Evolutionary conservation across 2,113 vertebrate species (phyloP).

Genomic region (Alouatta palliata): DNA sequence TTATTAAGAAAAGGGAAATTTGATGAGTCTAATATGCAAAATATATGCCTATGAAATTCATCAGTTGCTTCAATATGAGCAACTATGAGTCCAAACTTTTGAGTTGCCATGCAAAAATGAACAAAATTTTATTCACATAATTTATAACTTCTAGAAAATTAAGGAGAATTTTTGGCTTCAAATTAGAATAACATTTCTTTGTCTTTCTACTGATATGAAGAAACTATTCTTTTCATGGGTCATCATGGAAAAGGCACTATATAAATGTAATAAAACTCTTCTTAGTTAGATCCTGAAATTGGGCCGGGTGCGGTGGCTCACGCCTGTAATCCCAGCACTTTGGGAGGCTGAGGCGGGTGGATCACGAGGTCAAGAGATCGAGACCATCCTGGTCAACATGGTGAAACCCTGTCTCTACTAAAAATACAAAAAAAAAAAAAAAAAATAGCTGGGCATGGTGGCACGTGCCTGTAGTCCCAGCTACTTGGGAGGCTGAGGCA

Average conservation of each 20-base stretch:
- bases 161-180: background rate
- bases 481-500: too few species aligned
- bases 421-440: too few species aligned
- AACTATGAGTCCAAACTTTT: background rate
- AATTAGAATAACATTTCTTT: background rate
- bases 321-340: too few species aligned
- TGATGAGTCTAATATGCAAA: background rate
- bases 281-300: background rate
- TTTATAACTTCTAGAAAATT: background rate
- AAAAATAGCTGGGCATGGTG: too few species aligned
- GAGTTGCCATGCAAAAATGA: background rate
- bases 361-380: too few species aligned
- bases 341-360: too few species aligned
- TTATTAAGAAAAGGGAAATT: background rate
- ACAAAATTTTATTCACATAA: slow-evolving; percentile 3
- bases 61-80: background rate
- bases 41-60: background rate
- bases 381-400: too few species aligned
- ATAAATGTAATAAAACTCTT: background rate
- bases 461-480: too few species aligned
- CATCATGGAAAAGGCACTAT: background rate
- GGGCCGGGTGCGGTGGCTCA: too few species aligned
- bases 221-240: background rate
- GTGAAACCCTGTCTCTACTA: too few species aligned
- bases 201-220: background rate